A percentile compares a stretch with the other conserved stretches of the same genome.
Conservation (phyloP, 2,113 vertebrate genomes). For the Pteronura brasiliensis region DNA sequence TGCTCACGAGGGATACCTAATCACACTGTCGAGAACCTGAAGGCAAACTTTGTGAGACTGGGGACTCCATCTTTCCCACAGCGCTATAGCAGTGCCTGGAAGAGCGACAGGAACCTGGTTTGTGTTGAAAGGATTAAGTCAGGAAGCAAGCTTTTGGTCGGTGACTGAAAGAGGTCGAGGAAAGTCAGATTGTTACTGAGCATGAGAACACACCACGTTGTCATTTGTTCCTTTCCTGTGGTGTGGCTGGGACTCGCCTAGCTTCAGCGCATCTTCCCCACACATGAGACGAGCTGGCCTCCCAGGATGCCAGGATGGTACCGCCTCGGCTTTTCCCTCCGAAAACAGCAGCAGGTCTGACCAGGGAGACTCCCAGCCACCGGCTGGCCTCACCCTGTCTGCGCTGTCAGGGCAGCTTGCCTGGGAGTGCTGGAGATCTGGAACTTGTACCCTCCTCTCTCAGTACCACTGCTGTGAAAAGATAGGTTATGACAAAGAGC, state of each 20-base stretch:
- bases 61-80: rapidly evolving
- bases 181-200: neutral
- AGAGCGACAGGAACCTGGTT: neutral
- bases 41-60: neutral
- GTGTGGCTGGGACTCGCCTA: neutral
- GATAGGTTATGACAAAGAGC: neutral
- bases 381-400: no score
- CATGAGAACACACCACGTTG: neutral
- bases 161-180: neutral
- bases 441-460: neutral
- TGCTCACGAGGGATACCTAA: no score
- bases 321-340: neutral
- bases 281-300: neutral
- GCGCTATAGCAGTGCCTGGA: neutral
- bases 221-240: neutral
- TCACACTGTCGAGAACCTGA: neutral
- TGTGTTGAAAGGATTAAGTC: neutral
- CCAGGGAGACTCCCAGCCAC: neutral
- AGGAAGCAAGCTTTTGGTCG: neutral
- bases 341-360: neutral
- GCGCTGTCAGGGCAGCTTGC: neutral
- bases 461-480: neutral
- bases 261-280: neutral
- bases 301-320: neutral
- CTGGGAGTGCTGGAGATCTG: neutral